These are phyloP conservation scores for Notarius quadriscutis DNA, from an alignment of 2,113 vertebrate species.

Conservation along the genomic window DNA sequence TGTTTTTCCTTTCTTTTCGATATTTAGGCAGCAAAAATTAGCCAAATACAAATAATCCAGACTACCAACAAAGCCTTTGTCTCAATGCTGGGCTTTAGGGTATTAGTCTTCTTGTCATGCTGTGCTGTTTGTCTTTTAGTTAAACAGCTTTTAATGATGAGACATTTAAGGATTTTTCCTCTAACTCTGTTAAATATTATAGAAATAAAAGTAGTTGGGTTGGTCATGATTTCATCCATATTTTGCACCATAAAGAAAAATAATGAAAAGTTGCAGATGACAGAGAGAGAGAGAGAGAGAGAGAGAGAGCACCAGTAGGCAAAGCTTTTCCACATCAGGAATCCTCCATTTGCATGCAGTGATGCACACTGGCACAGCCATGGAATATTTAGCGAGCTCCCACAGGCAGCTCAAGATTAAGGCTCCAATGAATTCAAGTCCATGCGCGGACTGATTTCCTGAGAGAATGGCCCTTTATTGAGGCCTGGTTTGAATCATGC, in stretches of 20 bases:
- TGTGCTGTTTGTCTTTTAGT: conserved; percentile 14
- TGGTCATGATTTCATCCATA: not conserved
- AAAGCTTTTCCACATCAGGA: conserved; percentile 48
- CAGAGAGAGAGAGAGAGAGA: not conserved
- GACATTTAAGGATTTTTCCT: conserved; percentile 14
- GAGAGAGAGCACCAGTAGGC: conserved; percentile 13
- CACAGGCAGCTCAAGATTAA: conserved; percentile 71
- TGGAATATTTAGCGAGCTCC: conserved; percentile 79
- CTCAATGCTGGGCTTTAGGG: conserved; percentile 19
- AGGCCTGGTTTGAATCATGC: conserved; percentile 78
- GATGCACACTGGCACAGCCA: conserved; percentile 66
- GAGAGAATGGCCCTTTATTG: conserved; percentile 83
- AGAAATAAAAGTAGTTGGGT: not conserved
- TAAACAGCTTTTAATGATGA: conserved; percentile 29
- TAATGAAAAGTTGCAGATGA: not conserved
- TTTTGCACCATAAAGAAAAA: not conserved
- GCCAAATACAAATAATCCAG: conserved; percentile 57
- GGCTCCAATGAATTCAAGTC: conserved; percentile 72
- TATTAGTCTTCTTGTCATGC: conserved; percentile 31
- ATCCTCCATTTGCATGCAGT: conserved; percentile 68
- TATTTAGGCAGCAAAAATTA: conserved; percentile 56
- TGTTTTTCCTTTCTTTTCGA: conserved; percentile 43
- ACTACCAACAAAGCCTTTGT: conserved; percentile 58
- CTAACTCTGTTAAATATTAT: conserved; percentile 4
- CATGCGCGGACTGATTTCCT: conserved; percentile 75